Base-by-base conservation (phyloP, 2,888 invertebrate genomes). In the Nectonema munidae region DNA sequence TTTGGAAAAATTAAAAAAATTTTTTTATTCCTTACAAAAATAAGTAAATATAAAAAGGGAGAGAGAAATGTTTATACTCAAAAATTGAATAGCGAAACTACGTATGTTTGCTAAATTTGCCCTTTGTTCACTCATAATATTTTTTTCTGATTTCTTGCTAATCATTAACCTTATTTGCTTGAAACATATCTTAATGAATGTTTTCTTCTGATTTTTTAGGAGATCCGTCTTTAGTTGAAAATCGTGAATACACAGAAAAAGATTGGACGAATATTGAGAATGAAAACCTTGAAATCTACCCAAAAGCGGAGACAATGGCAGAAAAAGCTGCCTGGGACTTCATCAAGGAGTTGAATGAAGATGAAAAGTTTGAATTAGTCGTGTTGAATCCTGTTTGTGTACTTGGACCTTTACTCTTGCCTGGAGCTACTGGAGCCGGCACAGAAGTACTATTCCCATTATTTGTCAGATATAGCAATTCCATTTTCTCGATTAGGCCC, bases 301-400 rank as follows among this genome's bases (percentile, higher is more conserved):
- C 49, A 20, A 55, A 54, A 44, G 57, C 58, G 43, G 61, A 63
- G 46, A 55, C 57, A 5, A 46, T 58, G 37, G 62, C 61, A 2
- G 62, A 63, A 46, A 56, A 54, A 43, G 56, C 57, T n/a, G 62
- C 62, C 1, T 62, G 61, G 62, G 55, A 61, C 40, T 61, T 57
- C 45, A 50, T 61, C 6, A 52, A 57, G 41, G 32, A 6, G 39
- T 19, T 44, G 43, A 20, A 44, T 50, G 50, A 52, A 43, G 49
- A 48, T 35, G 50, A 52, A 36, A 49, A 48, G 39, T 49, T 54
- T 19, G 52, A 52, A 39, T 41, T 54, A 38, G 47, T 50, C 6
- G 52, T 52, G 11, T 46, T 54, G 15, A 52, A 53, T 44, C 53
- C 53, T 9, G 46, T 48, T 2, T 47, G 49, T 40, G 50, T 53